Base-by-base conservation (phyloP, 2,113 vertebrate species). In the Physeter macrocephalus region DNA sequence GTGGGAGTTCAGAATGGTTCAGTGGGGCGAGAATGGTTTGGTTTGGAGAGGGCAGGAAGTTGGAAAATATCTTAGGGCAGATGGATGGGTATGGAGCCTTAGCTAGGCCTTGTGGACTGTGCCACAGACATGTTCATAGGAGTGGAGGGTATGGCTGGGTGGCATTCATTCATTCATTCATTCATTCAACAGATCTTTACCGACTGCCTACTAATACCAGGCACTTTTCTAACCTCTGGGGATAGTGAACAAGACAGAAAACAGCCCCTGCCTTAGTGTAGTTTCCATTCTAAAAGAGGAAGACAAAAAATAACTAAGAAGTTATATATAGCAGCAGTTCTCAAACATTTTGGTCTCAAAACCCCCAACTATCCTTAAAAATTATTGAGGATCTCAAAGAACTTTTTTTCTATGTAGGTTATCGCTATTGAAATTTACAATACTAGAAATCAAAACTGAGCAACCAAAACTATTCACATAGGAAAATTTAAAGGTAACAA, bases 271-370 rank as follows among this genome's bases (percentile, higher is more conserved):
- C 41, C 74, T 77, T 23, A 52, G 6, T 21, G 17, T 21, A 75
- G 17, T 80, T 71, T 77, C 57, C 39, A 78, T 88, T 91, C 36
- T n/a, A 77, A 43, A 67, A 74, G 62, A 80, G 77, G 82, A 89
- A 86, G 49, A 81, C 4, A 4, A 57, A 77, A 85, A 84, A 21
- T 66, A 52, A 41, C 31, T 49, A 43, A 8, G 23, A 31, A 71
- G 27, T 86, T 81, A 77, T 46, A 69, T 66, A 84, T 34, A 71
- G n/a, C 20, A 39, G 23, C 9, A 18, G 49, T 36, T 95, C 64
- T 88, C 39, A 80, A 36, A 54, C 2, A 25, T 23, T 94, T 64
- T 57, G 49, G 6, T 62, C 17, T 90, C 71, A 64, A 52, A 71
- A 41, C 13, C 4, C 10, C 5, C 31, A 36, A 46, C 64, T 34